Conservation (phyloP, 2,797 vertebrate genomes). For the Anableps anableps region DNA sequence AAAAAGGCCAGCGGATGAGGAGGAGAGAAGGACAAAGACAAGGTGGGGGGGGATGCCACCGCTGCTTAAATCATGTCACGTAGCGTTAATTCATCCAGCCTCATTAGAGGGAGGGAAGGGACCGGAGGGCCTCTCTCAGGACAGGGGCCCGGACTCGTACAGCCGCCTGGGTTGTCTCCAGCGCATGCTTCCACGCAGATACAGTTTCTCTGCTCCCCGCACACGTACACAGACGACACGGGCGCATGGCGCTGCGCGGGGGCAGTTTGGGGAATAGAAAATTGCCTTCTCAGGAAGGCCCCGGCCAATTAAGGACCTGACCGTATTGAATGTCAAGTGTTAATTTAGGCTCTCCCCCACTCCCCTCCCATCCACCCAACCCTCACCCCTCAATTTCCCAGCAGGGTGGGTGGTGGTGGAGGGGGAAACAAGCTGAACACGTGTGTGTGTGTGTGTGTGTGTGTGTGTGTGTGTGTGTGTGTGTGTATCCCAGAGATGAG, state of each 20-base stretch:
- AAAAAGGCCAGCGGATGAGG: slow-evolving; percentile 53
- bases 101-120: slow-evolving; percentile 97
- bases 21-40: slow-evolving; percentile 69
- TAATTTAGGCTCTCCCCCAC: slow-evolving; percentile 95
- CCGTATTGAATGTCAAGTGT: slow-evolving; percentile 99
- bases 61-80: slow-evolving; percentile 96
- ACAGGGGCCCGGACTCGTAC: slow-evolving; percentile 63
- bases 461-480: slow-evolving; percentile 69
- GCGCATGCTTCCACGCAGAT: slow-evolving; percentile 70
- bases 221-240: slow-evolving; percentile 74
- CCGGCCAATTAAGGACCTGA: slow-evolving; percentile 99
- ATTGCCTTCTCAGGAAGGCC: slow-evolving; percentile 99
- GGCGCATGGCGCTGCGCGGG: slow-evolving; percentile 87
- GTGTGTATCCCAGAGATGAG: slow-evolving; percentile 94
- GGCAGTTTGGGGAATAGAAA: slow-evolving; percentile 99
- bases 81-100: slow-evolving; percentile 99
- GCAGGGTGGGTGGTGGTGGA: slow-evolving; percentile 66
- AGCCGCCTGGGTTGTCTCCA: too few relatives aligned
- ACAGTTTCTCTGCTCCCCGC: slow-evolving; percentile 42
- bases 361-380: slow-evolving; percentile 6
- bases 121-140: slow-evolving; percentile 76
- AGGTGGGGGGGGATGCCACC: slow-evolving; percentile 59
- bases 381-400: slow-evolving; percentile 69
- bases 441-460: not conserved
- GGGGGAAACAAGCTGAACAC: slow-evolving; percentile 63